These are phyloP conservation scores for Struthio camelus DNA, from an alignment of 2,113 vertebrate species.

Conservation along the genomic window DNA sequence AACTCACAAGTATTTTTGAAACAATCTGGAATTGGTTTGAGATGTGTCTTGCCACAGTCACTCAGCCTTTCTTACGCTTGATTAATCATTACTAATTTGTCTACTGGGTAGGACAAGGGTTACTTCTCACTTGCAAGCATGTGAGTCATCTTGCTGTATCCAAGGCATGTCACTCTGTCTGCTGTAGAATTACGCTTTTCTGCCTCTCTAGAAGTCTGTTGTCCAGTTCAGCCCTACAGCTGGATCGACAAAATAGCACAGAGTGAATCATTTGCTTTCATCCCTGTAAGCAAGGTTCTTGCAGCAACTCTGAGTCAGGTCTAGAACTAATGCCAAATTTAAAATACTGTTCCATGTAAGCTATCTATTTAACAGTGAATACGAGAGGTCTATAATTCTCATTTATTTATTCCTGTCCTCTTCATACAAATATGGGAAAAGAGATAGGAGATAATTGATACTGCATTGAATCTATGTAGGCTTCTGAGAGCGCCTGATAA, in stretches of 20 bases:
- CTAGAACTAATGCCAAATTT: slow-evolving; percentile 39
- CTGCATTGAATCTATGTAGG: background rate
- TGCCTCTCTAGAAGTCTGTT: slow-evolving; percentile 41
- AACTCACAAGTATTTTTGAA: background rate
- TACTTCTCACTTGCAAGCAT: slow-evolving; percentile 10
- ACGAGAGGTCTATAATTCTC: background rate
- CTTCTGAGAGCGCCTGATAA: background rate
- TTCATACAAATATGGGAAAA: background rate
- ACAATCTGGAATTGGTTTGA: background rate
- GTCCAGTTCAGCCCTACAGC: slow-evolving; percentile 55
- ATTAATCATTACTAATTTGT: slow-evolving; percentile 39
- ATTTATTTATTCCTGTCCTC: background rate
- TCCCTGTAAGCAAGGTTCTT: slow-evolving; percentile 48
- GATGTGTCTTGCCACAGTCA: background rate
- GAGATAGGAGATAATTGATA: background rate
- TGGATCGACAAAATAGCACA: slow-evolving; percentile 53
- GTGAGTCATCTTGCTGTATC: slow-evolving; percentile 47
- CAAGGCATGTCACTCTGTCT: slow-evolving; percentile 43
- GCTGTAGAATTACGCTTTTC: slow-evolving; percentile 34
- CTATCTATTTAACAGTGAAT: background rate
- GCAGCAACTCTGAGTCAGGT: slow-evolving; percentile 50
- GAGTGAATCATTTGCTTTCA: slow-evolving; percentile 33
- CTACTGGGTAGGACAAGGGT: background rate
- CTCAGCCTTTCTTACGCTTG: background rate
- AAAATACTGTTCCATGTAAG: background rate